Evolutionary conservation across 2,888 invertebrate genomes (phyloP).

Genomic region (Petrophora chlorosata): DNA sequence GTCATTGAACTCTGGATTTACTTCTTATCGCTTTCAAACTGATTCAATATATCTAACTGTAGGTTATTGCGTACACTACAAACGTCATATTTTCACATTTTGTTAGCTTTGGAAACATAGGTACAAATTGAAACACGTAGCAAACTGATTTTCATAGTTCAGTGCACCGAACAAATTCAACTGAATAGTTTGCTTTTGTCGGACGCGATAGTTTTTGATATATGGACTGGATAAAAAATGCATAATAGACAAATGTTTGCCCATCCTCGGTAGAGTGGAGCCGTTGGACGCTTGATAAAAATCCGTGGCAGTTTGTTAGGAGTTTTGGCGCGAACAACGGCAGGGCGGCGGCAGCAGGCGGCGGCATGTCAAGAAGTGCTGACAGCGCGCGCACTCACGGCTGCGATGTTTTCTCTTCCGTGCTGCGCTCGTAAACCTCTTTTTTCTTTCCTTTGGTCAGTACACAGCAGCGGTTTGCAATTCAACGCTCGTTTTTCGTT

Average conservation of each 20-base stretch:
- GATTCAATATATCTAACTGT: background rate
- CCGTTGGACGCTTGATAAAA: conserved; percentile 56
- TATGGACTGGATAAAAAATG: conserved; percentile 60
- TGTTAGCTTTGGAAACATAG: conserved; percentile 12
- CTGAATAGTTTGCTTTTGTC: conserved; percentile 62
- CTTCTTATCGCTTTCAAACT: background rate
- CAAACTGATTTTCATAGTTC: conserved; percentile 56
- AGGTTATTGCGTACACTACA: background rate
- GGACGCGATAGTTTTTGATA: conserved; percentile 61
- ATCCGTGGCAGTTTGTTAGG: conserved; percentile 57
- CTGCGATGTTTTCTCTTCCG: conserved; percentile 42
- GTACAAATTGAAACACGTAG: conserved; percentile 41
- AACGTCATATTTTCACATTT: background rate
- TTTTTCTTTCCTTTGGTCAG: conserved; percentile 50
- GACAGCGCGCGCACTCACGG: conserved; percentile 46
- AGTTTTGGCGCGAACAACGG: conserved; percentile 50
- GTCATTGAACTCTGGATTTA: conserved; percentile 11
- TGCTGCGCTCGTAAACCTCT: conserved; percentile 24
- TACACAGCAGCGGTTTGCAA: conserved; percentile 55
- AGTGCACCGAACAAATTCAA: conserved; percentile 56
- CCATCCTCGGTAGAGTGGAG: conserved; percentile 48
- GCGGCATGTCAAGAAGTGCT: conserved; percentile 56
- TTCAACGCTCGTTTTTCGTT: conserved; percentile 65
- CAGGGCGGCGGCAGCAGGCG: conserved; percentile 12
- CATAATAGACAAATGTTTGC: conserved; percentile 64